These are phyloP conservation scores for Biston betularia DNA, from an alignment of 2,888 invertebrate genomes.

Conservation along the genomic window DNA sequence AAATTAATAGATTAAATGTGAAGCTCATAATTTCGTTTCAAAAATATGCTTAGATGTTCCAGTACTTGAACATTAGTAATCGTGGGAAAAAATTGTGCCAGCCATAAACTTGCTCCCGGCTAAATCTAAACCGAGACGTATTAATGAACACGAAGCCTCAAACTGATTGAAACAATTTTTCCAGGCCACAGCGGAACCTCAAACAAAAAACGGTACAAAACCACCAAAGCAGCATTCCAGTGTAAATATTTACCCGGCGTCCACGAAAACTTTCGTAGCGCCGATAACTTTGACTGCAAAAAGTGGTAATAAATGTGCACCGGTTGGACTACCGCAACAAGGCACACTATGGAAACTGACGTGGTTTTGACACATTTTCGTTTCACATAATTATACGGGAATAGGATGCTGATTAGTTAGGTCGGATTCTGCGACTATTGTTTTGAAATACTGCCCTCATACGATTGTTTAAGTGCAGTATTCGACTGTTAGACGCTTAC, in stretches of 20 bases:
- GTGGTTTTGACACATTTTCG: no score
- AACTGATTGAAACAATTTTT: constrained; percentile 67
- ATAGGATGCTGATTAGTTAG: no score
- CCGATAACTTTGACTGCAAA: constrained; percentile 71
- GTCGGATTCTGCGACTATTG: no score
- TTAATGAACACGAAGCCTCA: constrained; percentile 59
- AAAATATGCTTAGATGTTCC: constrained; percentile 17
- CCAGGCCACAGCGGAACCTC: constrained; percentile 67
- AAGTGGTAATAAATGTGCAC: constrained; percentile 59
- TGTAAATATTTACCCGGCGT: constrained; percentile 78
- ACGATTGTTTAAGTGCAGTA: no score
- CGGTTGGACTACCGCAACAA: constrained; percentile 44
- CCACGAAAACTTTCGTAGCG: constrained; percentile 75
- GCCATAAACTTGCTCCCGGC: constrained; percentile 45
- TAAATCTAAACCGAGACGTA: constrained; percentile 54
- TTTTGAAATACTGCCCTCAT: background rate
- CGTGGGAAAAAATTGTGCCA: constrained; percentile 35
- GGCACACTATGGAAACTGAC: background rate
- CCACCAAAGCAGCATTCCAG: constrained; percentile 68
- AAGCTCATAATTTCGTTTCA: background rate
- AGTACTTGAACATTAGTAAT: background rate
- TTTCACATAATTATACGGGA: no score
- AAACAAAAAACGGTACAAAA: constrained; percentile 67
- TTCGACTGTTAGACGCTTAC: no score
- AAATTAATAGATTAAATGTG: background rate